Evolutionary conservation across 2,797 vertebrate genomes (phyloP).

Genomic region (Anolis apletophallus): DNA sequence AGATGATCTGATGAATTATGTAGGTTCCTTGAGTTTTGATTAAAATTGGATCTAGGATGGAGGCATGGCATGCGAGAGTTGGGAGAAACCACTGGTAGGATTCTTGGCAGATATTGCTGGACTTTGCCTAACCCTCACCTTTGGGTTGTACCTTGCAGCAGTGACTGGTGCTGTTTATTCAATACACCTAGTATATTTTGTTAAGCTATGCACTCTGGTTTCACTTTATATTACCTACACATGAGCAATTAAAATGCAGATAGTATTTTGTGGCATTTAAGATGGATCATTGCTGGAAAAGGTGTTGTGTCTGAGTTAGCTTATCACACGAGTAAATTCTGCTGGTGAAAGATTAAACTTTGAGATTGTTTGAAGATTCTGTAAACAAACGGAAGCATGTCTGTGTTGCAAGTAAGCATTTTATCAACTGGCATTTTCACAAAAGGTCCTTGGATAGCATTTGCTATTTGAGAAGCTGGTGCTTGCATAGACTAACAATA

Average conservation of each 20-base stretch:
- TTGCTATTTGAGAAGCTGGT: slow-evolving; percentile 50
- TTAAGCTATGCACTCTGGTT: background rate
- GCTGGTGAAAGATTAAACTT: slow-evolving; percentile 64
- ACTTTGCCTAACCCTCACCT: background rate
- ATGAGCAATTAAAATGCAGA: slow-evolving; percentile 69
- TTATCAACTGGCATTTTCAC: slow-evolving; percentile 49
- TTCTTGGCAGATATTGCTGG: background rate
- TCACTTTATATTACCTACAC: slow-evolving; percentile 22
- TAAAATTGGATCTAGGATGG: background rate
- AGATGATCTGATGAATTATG: background rate
- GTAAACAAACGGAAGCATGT: slow-evolving; percentile 39
- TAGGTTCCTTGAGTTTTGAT: background rate
- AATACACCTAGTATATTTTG: background rate
- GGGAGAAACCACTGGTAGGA: background rate
- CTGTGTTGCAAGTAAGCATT: slow-evolving; percentile 14
- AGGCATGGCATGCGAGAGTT: background rate
- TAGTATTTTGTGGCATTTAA: slow-evolving; percentile 54
- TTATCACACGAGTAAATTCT: slow-evolving; percentile 63
- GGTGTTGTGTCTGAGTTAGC: slow-evolving; percentile 56
- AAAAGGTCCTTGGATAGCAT: slow-evolving; percentile 34
- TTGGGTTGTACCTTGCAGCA: background rate
- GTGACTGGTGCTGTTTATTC: background rate
- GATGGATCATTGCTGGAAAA: slow-evolving; percentile 60
- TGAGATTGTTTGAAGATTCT: slow-evolving; percentile 45
- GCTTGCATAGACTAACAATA: slow-evolving; percentile 24